Evolutionary conservation across 2,113 vertebrate genomes (phyloP).

Genomic region (Tringa solitaria): DNA sequence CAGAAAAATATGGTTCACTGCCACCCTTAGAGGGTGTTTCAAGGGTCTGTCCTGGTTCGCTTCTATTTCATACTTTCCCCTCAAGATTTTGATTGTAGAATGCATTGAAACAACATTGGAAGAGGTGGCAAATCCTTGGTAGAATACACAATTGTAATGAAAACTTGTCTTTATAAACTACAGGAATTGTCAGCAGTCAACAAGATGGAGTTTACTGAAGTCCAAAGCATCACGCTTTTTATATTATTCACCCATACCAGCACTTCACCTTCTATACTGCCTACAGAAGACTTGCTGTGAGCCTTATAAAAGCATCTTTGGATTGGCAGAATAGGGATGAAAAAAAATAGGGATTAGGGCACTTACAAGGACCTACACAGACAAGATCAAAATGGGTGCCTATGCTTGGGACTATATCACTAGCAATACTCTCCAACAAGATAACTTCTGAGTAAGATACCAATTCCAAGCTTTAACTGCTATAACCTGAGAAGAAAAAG

Average conservation of each 20-base stretch:
- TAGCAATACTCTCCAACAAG: neutral
- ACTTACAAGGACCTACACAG: neutral
- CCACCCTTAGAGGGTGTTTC: neutral
- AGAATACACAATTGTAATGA: neutral
- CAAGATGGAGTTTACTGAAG: neutral
- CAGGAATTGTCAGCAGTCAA: neutral
- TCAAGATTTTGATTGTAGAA: neutral
- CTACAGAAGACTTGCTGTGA: neutral
- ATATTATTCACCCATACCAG: neutral
- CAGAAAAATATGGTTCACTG: neutral
- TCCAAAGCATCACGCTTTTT: neutral
- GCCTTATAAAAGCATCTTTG: neutral
- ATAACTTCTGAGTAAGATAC: neutral
- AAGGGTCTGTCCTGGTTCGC: neutral
- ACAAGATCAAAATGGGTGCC: neutral
- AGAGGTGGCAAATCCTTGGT: neutral
- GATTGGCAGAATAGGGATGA: neutral
- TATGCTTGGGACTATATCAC: neutral
- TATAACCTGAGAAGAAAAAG: neutral
- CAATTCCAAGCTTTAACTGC: neutral
- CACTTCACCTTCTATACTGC: neutral
- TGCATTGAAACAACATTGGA: neutral
- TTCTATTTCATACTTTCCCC: neutral
- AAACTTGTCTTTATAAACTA: neutral
- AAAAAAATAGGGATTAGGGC: neutral